Percentiles rank a stretch among this genome's conserved stretches.
phyloP scores from a whole-genome alignment of 2,113 vertebrate species.

The Canis aureus region DNA sequence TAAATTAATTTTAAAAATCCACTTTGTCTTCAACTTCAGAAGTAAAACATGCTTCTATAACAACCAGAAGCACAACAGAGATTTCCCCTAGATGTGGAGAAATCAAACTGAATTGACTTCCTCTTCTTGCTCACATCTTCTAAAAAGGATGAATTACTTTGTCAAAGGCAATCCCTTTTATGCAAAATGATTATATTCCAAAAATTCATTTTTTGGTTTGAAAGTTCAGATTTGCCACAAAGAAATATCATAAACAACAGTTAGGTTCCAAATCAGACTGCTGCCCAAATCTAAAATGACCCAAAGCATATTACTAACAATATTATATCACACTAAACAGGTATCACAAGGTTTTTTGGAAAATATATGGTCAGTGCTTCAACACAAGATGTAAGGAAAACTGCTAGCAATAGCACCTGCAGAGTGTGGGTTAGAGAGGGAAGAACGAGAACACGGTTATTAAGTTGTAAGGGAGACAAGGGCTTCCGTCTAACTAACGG shows the following conservation, averaged over 20 bases:
- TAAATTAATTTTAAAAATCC: neutral
- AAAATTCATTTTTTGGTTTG: neutral
- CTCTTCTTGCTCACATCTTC: neutral
- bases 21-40: conserved; percentile 26
- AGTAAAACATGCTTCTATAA: conserved; percentile 4
- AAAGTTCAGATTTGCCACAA: conserved; percentile 22
- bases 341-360: neutral
- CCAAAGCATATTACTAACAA: neutral
- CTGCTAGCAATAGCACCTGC: neutral
- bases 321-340: neutral
- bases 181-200: neutral
- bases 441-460: neutral
- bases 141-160: neutral
- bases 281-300: neutral
- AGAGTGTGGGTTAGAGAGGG: neutral
- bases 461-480: neutral
- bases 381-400: neutral
- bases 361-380: neutral
- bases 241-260: conserved; percentile 2
- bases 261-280: neutral
- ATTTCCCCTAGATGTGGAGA: neutral
- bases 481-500: neutral
- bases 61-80: neutral
- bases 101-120: neutral
- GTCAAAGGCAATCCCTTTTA: neutral